Percentiles rank a stretch among this genome's conserved stretches.
Conservation (phyloP, 1,140 invertebrate genomes). For the Drosophila nannoptera region DNA sequence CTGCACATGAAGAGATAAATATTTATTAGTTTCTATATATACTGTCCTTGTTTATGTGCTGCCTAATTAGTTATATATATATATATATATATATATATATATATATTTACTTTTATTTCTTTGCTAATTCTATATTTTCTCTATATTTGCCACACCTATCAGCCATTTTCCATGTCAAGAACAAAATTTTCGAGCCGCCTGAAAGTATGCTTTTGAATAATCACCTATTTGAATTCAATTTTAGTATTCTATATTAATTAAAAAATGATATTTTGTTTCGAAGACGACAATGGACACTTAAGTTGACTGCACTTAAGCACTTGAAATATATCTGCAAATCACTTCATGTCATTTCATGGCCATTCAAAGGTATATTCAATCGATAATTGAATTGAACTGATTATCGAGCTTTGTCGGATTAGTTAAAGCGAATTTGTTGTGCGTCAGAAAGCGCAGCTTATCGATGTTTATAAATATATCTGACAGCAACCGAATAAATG, state of each 20-base stretch:
- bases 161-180: neutral
- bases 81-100: neutral
- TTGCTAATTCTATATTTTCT: no score
- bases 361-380: neutral
- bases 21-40: no score
- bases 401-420: neutral
- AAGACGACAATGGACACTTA: no score
- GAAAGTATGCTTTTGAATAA: neutral
- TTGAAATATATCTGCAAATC: slow-evolving; percentile 3
- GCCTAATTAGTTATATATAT: no score
- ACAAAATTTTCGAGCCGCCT: neutral
- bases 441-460: slow-evolving; percentile 1
- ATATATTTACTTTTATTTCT: neutral
- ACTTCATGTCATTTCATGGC: neutral
- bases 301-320: neutral
- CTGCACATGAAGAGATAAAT: no score
- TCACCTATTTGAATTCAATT: no score
- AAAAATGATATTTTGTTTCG: neutral
- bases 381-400: slow-evolving; percentile 25
- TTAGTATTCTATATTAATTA: neutral
- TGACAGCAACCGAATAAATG: neutral
- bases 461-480: slow-evolving; percentile 18
- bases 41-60: no score
- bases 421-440: neutral
- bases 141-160: neutral